Evolutionary conservation across 2,797 vertebrate genomes (phyloP), one percentile per base, ranked within the genome.

Genomic region (Alosa sapidissima): DNA sequence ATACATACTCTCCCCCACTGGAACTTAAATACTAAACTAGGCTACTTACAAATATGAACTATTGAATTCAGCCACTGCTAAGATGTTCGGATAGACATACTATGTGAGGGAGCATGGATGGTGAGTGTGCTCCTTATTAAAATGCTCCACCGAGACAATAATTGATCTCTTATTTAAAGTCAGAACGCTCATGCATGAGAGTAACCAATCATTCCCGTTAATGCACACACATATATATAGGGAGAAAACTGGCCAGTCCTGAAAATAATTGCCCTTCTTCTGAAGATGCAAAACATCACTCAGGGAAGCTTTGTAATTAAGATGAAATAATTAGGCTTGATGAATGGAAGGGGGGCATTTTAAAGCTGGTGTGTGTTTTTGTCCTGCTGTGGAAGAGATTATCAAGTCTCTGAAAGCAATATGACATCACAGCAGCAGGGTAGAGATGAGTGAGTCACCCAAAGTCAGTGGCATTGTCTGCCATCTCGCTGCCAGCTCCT

Each of bases 291-390:
- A 72, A 62, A 41, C 13, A 36, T 72, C 72, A 47, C 41, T 9
- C 72, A 78, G 36, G 41, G 72, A 78, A 47, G 7, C 72, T 78
- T 78, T 78, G 36, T 78, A 45, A 78, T 78, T 78, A 82, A 82
- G 52, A 82, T 49, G 52, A 52, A 82, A 14, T 51, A 24, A 82
- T 51, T 51, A 41, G 49, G 49, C 16, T 49, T 49, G 36, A n/a
- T 78, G 21, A 78, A 78, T 78, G 36, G 14, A 47, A 41, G 68
- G 72, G 33, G 72, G 36, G 5, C 72, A 78, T 78, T 72, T 47
- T 78, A 45, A 47, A 45, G 72, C 16, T 78, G 14, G 36, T 78
- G 72, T 78, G 54, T 55, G 54, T 78, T 72, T 78, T 78, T 41
- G 36, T 41, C 28, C 36, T 82, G 52, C 49, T 82, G 48, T 2